Percentiles rank a stretch among this genome's conserved stretches.
Conservation (phyloP, 2,888 invertebrate species). For the Cosmia pyralina region DNA sequence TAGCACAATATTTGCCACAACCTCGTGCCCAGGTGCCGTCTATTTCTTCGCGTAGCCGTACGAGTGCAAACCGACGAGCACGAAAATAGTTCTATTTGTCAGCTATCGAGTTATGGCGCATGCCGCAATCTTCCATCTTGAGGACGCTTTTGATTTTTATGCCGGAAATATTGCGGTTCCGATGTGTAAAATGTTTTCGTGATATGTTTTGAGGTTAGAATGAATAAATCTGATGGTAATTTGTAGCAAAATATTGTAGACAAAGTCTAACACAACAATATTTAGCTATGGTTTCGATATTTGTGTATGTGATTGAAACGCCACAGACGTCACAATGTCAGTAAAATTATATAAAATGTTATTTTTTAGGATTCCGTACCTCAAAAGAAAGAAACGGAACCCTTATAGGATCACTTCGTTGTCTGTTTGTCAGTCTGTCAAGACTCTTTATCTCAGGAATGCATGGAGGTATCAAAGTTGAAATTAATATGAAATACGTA, state of each 20-base stretch:
- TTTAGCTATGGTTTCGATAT: background rate
- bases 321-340: background rate
- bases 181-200: slow-evolving; percentile 24
- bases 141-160: slow-evolving; percentile 40
- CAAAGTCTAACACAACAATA: background rate
- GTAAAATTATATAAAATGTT: background rate
- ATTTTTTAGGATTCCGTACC: background rate
- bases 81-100: slow-evolving; percentile 58
- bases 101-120: slow-evolving; percentile 54
- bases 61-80: slow-evolving; percentile 20
- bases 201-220: slow-evolving; percentile 2
- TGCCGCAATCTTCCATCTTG: slow-evolving; percentile 37
- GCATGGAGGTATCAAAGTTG: too few relatives aligned
- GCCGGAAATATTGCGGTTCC: slow-evolving; percentile 39
- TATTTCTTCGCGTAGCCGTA: slow-evolving; percentile 6
- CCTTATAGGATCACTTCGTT: too few relatives aligned
- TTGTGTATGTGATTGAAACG: background rate
- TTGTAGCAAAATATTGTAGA: background rate
- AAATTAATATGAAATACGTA: too few relatives aligned
- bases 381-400: too few relatives aligned
- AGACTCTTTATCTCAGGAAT: too few relatives aligned
- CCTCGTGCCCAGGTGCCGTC: slow-evolving; percentile 27
- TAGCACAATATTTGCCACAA: slow-evolving; percentile 37
- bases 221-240: slow-evolving; percentile 4
- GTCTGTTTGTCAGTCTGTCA: too few relatives aligned